Conservation (phyloP, 2,113 vertebrate species). For the Anguilla rostrata region DNA sequence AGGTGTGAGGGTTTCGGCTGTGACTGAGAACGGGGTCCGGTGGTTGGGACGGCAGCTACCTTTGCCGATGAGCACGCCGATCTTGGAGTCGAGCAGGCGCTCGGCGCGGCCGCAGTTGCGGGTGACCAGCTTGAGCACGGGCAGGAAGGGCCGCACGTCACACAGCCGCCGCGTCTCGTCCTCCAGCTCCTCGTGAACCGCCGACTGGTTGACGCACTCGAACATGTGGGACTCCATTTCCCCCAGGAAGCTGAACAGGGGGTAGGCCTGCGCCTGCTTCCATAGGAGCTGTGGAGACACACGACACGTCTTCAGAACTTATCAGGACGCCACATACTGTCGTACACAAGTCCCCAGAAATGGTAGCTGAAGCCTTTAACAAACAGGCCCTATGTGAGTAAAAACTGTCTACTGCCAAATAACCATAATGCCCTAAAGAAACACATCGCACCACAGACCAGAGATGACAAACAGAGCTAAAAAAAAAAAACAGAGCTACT, state of each 20-base stretch:
- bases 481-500: too few species aligned
- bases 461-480: neutral
- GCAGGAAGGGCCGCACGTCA: constrained; percentile 92
- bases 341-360: too few species aligned
- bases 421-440: neutral
- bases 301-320: neutral
- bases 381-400: neutral
- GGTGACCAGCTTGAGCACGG: constrained; percentile 88
- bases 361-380: neutral
- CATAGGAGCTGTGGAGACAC: constrained; percentile 82
- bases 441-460: neutral
- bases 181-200: constrained; percentile 94
- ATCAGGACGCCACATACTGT: neutral
- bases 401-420: neutral
- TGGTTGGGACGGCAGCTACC: constrained; percentile 65
- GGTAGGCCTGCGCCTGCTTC: constrained; percentile 90
- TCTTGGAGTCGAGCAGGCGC: constrained; percentile 91
- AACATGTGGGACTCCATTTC: constrained; percentile 97
- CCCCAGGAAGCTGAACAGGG: constrained; percentile 86
- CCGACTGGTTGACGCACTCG: constrained; percentile 93
- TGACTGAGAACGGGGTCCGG: neutral
- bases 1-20: neutral
- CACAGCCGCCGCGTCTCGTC: constrained; percentile 91
- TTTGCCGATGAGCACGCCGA: constrained; percentile 95
- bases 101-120: constrained; percentile 91